Percentiles rank a stretch among this genome's conserved stretches.
These are phyloP conservation scores for Microplitis deprimator DNA, from an alignment of 2,888 invertebrate species.

Conservation along the genomic window DNA sequence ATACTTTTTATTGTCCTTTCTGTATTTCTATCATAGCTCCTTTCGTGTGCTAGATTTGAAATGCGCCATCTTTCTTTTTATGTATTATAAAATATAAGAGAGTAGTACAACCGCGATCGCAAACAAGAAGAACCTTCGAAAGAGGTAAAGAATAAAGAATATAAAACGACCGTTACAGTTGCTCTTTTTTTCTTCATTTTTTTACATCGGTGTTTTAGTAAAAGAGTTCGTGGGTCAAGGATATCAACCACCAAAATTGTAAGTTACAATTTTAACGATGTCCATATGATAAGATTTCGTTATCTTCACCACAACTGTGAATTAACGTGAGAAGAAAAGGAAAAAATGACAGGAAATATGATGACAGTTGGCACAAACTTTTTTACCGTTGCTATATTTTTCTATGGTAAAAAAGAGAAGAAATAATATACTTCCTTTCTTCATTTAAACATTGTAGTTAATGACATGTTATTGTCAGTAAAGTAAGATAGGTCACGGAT, in stretches of 20 bases:
- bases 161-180: conserved; percentile 40
- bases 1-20: conserved; percentile 36
- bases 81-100: conserved; percentile 5
- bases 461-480: conserved; percentile 33
- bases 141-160: conserved; percentile 41
- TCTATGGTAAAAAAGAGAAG: background rate
- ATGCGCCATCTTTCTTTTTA: conserved; percentile 26
- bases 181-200: conserved; percentile 25
- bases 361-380: conserved; percentile 31
- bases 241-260: conserved; percentile 7
- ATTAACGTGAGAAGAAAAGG: background rate
- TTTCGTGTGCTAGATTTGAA: conserved; percentile 24
- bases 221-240: conserved; percentile 1
- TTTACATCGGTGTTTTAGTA: conserved; percentile 1
- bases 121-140: conserved; percentile 40
- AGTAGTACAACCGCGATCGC: conserved; percentile 28
- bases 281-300: conserved; percentile 5
- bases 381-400: conserved; percentile 1
- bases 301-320: background rate
- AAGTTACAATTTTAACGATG: background rate
- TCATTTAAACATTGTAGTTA: conserved; percentile 14
- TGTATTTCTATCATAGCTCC: conserved; percentile 33
- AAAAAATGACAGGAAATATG: conserved; percentile 27
- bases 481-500: conserved; percentile 32
- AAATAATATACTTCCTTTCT: background rate